phyloP scores from a whole-genome alignment of 2,797 vertebrate genomes.

The Molossus alvarezi region DNA sequence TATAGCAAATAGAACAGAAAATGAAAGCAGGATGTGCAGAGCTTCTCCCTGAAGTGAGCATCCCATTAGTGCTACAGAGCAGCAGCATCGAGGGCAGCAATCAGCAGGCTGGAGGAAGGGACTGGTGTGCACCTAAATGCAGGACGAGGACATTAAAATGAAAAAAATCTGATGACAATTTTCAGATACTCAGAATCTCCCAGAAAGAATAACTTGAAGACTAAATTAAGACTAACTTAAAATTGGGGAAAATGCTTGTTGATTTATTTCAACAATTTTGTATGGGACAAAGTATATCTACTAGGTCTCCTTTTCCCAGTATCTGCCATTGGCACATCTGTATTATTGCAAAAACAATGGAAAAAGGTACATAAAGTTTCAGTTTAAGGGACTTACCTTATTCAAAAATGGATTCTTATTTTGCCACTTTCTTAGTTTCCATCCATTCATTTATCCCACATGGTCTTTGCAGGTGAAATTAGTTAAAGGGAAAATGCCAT shows the following conservation, averaged over 20 bases:
- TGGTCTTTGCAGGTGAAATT: background rate
- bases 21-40: conserved; percentile 74
- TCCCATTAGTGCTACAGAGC: background rate
- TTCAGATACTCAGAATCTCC: conserved; percentile 52
- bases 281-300: background rate
- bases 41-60: conserved; percentile 40
- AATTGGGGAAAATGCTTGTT: background rate
- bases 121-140: background rate
- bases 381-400: background rate
- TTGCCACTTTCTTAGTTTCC: background rate
- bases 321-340: background rate
- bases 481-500: background rate
- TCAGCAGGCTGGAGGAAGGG: background rate
- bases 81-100: background rate
- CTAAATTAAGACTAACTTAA: conserved; percentile 57
- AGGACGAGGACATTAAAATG: conserved; percentile 57
- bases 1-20: conserved; percentile 79
- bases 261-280: conserved; percentile 42
- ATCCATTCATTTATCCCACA: background rate
- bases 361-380: background rate
- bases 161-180: conserved; percentile 15
- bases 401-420: background rate
- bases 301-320: background rate
- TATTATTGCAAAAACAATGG: background rate
- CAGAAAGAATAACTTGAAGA: conserved; percentile 10